phyloP scores from a whole-genome alignment of 2,113 vertebrate species.

The Danionella cerebrum region DNA sequence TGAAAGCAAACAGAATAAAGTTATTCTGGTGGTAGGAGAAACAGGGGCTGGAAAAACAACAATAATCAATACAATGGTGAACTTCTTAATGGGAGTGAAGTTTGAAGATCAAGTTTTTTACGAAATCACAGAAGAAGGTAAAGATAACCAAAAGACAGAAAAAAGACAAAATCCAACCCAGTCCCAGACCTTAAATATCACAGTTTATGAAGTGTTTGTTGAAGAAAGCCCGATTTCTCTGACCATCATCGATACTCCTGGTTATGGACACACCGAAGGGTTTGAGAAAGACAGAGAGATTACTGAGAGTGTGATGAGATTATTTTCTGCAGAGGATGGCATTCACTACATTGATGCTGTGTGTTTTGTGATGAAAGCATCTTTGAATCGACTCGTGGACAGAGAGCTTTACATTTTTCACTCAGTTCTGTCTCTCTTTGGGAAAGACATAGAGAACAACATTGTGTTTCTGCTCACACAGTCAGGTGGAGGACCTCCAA shows the following conservation, averaged over 20 bases:
- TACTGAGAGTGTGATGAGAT: no score
- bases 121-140: slow-evolving; percentile 9
- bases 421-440: no score
- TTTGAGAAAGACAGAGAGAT: no score
- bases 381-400: not conserved
- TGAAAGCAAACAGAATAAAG: no score
- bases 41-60: slow-evolving; percentile 44
- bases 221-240: slow-evolving; percentile 15
- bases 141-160: no score
- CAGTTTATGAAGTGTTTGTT: slow-evolving; percentile 33
- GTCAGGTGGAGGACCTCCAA: no score
- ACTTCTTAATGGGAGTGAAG: not conserved
- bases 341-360: not conserved
- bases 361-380: slow-evolving; percentile 20
- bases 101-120: not conserved
- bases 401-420: no score
- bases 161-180: slow-evolving; percentile 20
- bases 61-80: slow-evolving; percentile 38
- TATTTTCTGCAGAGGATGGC: not conserved
- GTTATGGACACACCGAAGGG: slow-evolving; percentile 22
- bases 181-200: not conserved
- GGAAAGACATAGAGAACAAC: no score
- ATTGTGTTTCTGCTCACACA: no score
- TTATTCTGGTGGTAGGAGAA: no score
- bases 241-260: slow-evolving; percentile 38